Percentiles rank a stretch among this genome's conserved stretches.
Conservation (phyloP, 1,140 invertebrate species). For the Notospermus geniculatus region DNA sequence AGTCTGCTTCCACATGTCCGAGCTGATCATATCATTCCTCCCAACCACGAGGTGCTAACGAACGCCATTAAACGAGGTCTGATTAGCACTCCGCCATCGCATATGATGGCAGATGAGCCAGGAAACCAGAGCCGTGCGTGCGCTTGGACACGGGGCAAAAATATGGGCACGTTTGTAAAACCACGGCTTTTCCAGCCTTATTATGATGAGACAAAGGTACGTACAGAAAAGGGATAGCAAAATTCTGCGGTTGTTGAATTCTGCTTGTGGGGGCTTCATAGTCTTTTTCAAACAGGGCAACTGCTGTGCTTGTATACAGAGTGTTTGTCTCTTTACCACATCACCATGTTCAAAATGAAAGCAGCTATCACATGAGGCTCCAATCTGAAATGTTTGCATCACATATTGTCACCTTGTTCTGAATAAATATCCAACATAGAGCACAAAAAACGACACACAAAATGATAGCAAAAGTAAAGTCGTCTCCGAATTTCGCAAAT, state of each 20-base stretch:
- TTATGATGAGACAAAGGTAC: conserved; percentile 87
- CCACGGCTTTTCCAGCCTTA: conserved; percentile 90
- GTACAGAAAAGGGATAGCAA: no score
- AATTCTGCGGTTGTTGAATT: no score
- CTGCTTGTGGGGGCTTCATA: no score
- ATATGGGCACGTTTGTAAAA: conserved; percentile 78
- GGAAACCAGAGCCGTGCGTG: conserved; percentile 61
- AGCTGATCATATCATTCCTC: conserved; percentile 85
- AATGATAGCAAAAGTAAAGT: no score
- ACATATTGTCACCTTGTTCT: no score
- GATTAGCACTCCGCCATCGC: conserved; percentile 79
- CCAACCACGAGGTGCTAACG: conserved; percentile 76
- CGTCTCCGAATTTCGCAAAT: no score
- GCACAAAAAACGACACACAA: no score
- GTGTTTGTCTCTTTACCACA: neutral
- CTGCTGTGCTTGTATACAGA: conserved; percentile 10
- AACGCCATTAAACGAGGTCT: conserved; percentile 77
- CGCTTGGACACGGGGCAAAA: conserved; percentile 80
- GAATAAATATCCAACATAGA: no score
- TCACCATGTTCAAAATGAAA: neutral
- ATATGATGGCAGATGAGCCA: conserved; percentile 72
- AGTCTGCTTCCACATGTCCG: conserved; percentile 78
- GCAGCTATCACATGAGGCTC: no score
- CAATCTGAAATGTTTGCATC: no score
- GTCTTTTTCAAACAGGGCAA: conserved; percentile 10